Conservation (phyloP, 2,113 vertebrate species). For the Protobothrops flavoviridis region DNA sequence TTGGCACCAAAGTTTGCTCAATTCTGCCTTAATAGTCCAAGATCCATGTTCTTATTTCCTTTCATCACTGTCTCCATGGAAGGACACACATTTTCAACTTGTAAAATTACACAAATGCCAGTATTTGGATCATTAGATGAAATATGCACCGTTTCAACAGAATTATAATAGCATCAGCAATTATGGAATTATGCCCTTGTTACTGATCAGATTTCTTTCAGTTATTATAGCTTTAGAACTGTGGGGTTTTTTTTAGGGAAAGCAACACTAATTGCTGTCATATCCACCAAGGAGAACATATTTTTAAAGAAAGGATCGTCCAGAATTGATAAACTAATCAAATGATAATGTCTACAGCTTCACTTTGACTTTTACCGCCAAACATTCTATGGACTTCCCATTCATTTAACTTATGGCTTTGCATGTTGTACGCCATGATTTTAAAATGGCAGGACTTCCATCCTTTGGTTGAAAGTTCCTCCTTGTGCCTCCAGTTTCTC, state of each 20-base stretch:
- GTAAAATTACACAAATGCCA: slow-evolving; percentile 39
- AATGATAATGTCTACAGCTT: neutral
- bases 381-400: neutral
- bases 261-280: slow-evolving; percentile 44
- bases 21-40: slow-evolving; percentile 40
- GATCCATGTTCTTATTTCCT: slow-evolving; percentile 50
- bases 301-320: slow-evolving; percentile 26
- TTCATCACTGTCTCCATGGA: slow-evolving; percentile 74
- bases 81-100: slow-evolving; percentile 64
- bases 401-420: neutral
- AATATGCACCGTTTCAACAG: slow-evolving; percentile 21
- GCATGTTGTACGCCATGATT: neutral
- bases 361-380: neutral
- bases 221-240: slow-evolving; percentile 22
- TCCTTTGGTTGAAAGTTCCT: neutral
- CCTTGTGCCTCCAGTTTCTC: neutral
- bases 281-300: neutral
- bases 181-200: neutral
- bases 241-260: neutral
- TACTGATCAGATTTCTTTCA: slow-evolving; percentile 20
- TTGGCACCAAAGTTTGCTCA: slow-evolving; percentile 66
- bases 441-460: neutral
- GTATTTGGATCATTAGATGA: slow-evolving; percentile 43
- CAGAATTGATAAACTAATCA: slow-evolving; percentile 9
- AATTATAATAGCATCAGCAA: slow-evolving; percentile 1